Base-by-base conservation (phyloP, 2,888 invertebrate species). In the Drosophila neonasuta region DNA sequence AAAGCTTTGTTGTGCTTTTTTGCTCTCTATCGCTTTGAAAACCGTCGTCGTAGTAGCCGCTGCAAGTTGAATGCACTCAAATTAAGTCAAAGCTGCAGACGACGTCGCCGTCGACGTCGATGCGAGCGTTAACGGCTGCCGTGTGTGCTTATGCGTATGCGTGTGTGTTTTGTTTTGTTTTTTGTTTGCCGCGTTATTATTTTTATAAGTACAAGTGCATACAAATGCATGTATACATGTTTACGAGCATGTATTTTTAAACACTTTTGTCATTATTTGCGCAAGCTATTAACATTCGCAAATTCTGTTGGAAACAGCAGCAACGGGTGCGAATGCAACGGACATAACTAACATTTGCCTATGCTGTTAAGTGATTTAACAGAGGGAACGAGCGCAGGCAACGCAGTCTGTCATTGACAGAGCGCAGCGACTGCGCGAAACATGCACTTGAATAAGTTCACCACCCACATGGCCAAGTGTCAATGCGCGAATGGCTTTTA, bases 1-100 rank as follows among this genome's bases (percentile, higher is more conserved):
- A 67, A 63, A 80, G 68, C 79, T 71, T 78, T 74, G 52, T 78
- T 74, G 52, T 69, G 76, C 75, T 68, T 48, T 71, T 59, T 36
- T 36, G 36, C 73, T 60, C 34, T 60, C 55, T 59, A 64, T 72
- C 69, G 67, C 68, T 68, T 68, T 62, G 49, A 58, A 58, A 74
- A 77, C 71, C 74, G 65, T 71, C 57, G 68, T 57, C 61, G 62
- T 15, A 60, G 45, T 17, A 63, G 45, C 50, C 64, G 64, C 57
- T 45, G 55, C 50, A 80, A 84, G 90, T 90, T 90, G 90, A 90
- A 90, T 80, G 89, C 85, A 90, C 90, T 90, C 82, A 83, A 90
- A 90, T 88, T 90, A 90, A 90, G 90, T 90, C 90, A 90, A 90
- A 90, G 90, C 89, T 90, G 87, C 84, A 80, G 73, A 83, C 77